A percentile compares a stretch with the other conserved stretches of the same genome.
Conservation (phyloP, 2,113 vertebrate species). For the Clarias batrachus region DNA sequence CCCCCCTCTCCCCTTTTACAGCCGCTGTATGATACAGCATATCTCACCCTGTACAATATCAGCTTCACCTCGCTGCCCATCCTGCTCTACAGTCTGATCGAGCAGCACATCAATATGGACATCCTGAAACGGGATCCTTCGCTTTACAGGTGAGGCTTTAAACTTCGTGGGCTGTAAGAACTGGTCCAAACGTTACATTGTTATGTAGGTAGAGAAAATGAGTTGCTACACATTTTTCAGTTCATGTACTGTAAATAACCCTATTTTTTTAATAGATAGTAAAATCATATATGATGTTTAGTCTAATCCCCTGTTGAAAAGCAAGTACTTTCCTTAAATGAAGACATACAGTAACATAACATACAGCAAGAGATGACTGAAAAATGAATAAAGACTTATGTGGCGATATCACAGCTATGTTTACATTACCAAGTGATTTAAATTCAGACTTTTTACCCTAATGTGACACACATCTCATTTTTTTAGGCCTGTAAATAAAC, state of each 20-base stretch:
- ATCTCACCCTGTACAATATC: slow-evolving; percentile 98
- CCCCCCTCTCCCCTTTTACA: slow-evolving; percentile 54
- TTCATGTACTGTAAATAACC: neutral
- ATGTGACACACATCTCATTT: no score
- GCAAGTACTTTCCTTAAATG: neutral
- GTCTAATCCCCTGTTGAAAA: neutral
- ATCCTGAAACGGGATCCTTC: slow-evolving; percentile 88
- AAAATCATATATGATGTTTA: neutral
- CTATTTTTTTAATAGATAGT: neutral
- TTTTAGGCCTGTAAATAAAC: no score
- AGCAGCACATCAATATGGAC: slow-evolving; percentile 90
- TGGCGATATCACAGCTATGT: no score
- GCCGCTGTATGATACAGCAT: slow-evolving; percentile 96
- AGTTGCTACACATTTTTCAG: neutral
- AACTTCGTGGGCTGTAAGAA: neutral
- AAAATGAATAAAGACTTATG: neutral
- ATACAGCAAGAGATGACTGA: neutral
- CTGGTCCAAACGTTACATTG: neutral
- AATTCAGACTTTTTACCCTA: no score
- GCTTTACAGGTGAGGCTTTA: slow-evolving; percentile 82
- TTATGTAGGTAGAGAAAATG: neutral
- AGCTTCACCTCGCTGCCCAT: slow-evolving; percentile 98
- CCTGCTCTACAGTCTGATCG: slow-evolving; percentile 91
- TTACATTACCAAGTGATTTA: no score
- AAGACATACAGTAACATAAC: neutral